These are phyloP conservation scores for Phasianus colchicus DNA, from an alignment of 2,113 vertebrate genomes.

Conservation along the genomic window DNA sequence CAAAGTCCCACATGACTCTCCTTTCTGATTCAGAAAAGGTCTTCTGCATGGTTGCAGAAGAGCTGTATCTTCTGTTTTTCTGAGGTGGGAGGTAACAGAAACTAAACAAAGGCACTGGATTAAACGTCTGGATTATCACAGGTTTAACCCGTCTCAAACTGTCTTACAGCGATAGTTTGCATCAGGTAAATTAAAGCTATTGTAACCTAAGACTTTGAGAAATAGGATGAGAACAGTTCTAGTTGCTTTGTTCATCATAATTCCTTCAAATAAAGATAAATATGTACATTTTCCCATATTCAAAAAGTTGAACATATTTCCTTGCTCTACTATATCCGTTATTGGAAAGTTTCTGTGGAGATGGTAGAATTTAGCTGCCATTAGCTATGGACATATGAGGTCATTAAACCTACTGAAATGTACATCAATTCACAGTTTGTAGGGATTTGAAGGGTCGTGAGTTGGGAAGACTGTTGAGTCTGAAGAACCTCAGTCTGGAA, in stretches of 20 bases:
- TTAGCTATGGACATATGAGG: background rate
- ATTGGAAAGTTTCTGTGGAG: background rate
- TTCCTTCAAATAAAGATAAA: background rate
- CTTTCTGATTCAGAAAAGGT: background rate
- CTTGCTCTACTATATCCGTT: background rate
- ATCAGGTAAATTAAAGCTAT: background rate
- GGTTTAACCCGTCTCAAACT: background rate
- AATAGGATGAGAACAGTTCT: background rate
- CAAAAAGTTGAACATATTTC: background rate
- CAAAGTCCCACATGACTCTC: background rate
- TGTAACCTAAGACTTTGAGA: background rate
- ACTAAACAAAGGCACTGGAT: background rate
- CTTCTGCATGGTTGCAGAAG: background rate
- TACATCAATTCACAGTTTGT: background rate
- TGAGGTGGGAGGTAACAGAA: background rate
- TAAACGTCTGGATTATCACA: background rate
- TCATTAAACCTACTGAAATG: background rate
- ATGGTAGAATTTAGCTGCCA: background rate
- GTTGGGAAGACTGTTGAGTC: background rate
- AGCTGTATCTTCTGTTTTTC: background rate
- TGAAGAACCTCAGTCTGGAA: background rate
- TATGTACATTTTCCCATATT: accelerated
- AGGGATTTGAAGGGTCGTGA: background rate
- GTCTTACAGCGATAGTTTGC: background rate
- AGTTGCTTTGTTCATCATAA: background rate